Evolutionary conservation across 2,797 vertebrate genomes (phyloP).

Genomic region (Nannoperca australis): DNA sequence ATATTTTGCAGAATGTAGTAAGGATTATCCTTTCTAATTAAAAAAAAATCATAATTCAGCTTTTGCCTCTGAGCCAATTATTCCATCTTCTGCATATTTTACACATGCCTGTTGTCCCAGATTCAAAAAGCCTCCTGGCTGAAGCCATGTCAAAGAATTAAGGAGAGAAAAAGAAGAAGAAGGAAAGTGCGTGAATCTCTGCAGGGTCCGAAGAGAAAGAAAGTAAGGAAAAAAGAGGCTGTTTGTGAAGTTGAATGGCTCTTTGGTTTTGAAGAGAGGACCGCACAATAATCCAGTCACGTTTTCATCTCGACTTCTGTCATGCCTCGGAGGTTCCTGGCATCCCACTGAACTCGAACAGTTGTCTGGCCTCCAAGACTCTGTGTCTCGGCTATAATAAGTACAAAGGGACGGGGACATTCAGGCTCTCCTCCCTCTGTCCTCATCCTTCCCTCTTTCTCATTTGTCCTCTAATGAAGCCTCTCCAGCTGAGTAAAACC

Average conservation of each 20-base stretch:
- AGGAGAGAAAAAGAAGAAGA: not conserved
- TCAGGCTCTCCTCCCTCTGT: slow-evolving; percentile 2
- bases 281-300: slow-evolving; percentile 50
- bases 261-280: slow-evolving; percentile 46
- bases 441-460: not conserved
- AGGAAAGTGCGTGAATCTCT: slow-evolving; percentile 64
- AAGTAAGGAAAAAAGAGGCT: slow-evolving; percentile 1
- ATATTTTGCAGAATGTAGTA: not conserved
- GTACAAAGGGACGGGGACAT: slow-evolving; percentile 7
- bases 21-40: slow-evolving; percentile 27
- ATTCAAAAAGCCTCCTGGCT: slow-evolving; percentile 67
- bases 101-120: slow-evolving; percentile 66
- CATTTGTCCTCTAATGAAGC: slow-evolving; percentile 28
- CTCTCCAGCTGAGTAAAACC: slow-evolving; percentile 13
- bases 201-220: slow-evolving; percentile 45
- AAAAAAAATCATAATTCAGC: slow-evolving; percentile 15
- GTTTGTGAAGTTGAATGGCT: slow-evolving; percentile 54
- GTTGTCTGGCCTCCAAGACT: slow-evolving; percentile 38
- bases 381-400: slow-evolving; percentile 21
- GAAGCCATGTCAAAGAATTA: slow-evolving; percentile 56
- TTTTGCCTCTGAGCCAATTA: slow-evolving; percentile 64
- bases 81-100: slow-evolving; percentile 68
- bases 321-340: slow-evolving; percentile 60
- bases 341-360: slow-evolving; percentile 46
- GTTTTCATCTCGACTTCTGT: slow-evolving; percentile 57